Conservation (phyloP, 2,797 vertebrate species). For the Pseudomugil tenellus region DNA sequence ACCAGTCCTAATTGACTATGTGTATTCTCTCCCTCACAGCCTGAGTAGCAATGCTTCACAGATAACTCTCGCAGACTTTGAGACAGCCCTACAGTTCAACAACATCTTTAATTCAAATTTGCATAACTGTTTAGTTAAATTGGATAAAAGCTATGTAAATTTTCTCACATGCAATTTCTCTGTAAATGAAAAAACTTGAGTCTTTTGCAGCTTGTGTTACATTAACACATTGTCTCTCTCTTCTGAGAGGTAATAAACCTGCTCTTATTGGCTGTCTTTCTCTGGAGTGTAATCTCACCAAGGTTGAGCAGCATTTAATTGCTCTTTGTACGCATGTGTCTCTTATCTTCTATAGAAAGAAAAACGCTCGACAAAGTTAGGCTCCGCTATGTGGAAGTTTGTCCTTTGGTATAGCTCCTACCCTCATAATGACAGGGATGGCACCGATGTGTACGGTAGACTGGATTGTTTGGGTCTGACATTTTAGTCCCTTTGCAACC, state of each 20-base stretch:
- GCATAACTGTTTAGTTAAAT: constrained; percentile 4
- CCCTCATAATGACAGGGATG: constrained; percentile 73
- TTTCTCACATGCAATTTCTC: too few species aligned
- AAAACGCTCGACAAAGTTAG: constrained; percentile 75
- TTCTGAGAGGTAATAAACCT: constrained; percentile 61
- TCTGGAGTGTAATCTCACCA: constrained; percentile 72
- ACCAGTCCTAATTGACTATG: neutral
- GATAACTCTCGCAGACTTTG: neutral
- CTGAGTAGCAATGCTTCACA: neutral
- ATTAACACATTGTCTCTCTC: constrained; percentile 43
- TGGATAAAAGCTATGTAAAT: neutral
- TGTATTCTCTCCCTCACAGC: neutral
- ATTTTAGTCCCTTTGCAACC: constrained; percentile 45
- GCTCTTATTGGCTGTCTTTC: constrained; percentile 65
- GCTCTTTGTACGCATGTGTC: constrained; percentile 70
- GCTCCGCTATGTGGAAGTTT: constrained; percentile 67
- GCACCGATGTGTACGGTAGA: constrained; percentile 59
- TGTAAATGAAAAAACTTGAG: constrained; percentile 9
- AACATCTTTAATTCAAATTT: neutral
- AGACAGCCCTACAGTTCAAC: neutral
- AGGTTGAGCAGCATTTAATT: constrained; percentile 80
- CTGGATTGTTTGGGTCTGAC: constrained; percentile 57
- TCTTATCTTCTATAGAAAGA: constrained; percentile 78
- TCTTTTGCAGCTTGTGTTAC: constrained; percentile 5
- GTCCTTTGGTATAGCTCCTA: constrained; percentile 61